Conservation (phyloP, 1,140 invertebrate species). For the Cotesia typhae region DNA sequence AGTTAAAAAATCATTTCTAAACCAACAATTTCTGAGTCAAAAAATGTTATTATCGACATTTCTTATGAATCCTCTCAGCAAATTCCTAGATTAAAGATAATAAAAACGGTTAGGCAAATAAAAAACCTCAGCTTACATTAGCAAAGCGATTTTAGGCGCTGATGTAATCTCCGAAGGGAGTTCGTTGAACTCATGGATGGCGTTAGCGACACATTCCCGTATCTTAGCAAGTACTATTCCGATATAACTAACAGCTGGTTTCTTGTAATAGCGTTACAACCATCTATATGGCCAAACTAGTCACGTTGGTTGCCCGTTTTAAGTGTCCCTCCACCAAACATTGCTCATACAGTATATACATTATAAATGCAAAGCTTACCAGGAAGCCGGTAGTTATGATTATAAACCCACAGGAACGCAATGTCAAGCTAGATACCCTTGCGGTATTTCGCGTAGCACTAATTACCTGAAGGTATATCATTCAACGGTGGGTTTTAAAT, state of each 20-base stretch:
- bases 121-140: too few species aligned
- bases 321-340: neutral
- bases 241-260: neutral
- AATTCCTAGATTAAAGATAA: too few species aligned
- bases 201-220: slow-evolving; percentile 14
- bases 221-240: neutral
- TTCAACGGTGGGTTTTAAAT: neutral
- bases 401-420: slow-evolving; percentile 5
- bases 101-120: too few species aligned
- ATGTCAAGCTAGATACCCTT: slow-evolving; percentile 28
- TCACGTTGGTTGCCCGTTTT: neutral
- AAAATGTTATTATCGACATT: too few species aligned
- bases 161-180: neutral
- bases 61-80: too few species aligned
- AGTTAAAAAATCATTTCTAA: too few species aligned
- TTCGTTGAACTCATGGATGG: neutral
- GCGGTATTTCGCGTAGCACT: slow-evolving; percentile 49
- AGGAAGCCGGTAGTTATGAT: slow-evolving; percentile 8
- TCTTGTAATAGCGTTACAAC: neutral
- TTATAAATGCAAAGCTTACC: neutral
- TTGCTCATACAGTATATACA: neutral
- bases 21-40: too few species aligned
- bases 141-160: too few species aligned
- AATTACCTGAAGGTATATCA: slow-evolving; percentile 43
- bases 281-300: neutral